These are phyloP conservation scores for Astropecten irregularis DNA, from an alignment of 53 echinoderm and acorn worm species.

Conservation along the genomic window DNA sequence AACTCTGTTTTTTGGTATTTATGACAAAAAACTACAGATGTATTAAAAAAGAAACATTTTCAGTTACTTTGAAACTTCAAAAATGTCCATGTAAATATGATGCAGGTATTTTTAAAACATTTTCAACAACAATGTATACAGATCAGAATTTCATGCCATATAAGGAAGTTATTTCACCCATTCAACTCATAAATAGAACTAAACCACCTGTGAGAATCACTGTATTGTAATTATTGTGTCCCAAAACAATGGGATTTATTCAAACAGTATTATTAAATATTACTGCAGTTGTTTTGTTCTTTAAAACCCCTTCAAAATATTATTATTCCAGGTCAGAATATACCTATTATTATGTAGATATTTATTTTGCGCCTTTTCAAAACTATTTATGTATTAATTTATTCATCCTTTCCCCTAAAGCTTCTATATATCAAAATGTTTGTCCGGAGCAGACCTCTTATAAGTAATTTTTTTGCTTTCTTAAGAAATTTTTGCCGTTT, in stretches of 20 bases:
- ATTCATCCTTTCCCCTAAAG: conserved; percentile 5
- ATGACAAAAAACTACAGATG: no score
- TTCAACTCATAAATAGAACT: no score
- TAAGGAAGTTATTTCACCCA: no score
- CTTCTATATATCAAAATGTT: not conserved
- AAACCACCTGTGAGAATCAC: no score
- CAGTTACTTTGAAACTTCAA: no score
- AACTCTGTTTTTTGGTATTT: no score
- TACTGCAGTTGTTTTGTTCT: not conserved
- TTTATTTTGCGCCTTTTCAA: conserved; percentile 25
- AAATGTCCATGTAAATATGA: no score
- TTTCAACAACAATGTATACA: no score
- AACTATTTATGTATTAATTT: conserved; percentile 37
- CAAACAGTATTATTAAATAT: conserved; percentile 41
- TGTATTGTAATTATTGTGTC: conserved; percentile 16
- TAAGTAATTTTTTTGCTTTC: not conserved
- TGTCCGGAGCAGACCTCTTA: not conserved
- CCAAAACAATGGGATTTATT: not conserved
- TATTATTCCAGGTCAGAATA: conserved; percentile 12
- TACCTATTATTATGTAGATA: not conserved
- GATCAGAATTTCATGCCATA: no score
- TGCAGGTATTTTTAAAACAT: no score
- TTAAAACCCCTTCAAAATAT: not conserved
- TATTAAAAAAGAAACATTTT: no score
- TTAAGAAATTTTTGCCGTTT: conserved; percentile 3